phyloP scores from a whole-genome alignment of 2,113 vertebrate species.

The Struthio camelus region DNA sequence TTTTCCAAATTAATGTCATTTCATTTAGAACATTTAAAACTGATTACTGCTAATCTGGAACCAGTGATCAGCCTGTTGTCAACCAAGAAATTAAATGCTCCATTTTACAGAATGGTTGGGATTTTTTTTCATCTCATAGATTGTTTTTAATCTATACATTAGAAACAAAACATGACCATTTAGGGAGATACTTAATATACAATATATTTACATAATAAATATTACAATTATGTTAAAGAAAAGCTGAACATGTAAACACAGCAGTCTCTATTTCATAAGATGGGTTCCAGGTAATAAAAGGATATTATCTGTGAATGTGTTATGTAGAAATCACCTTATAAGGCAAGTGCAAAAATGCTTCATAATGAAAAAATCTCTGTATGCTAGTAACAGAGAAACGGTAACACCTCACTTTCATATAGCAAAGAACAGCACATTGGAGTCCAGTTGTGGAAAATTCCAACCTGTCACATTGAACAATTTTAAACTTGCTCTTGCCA shows the following conservation, averaged over 20 bases:
- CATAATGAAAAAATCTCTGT: not conserved
- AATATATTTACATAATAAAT: not conserved
- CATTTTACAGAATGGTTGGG: not conserved
- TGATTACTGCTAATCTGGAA: constrained; percentile 55
- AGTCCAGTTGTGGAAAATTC: not conserved
- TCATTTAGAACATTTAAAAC: constrained; percentile 52
- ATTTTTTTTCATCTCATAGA: not conserved
- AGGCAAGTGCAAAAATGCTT: not conserved
- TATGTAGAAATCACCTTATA: not conserved
- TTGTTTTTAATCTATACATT: not conserved
- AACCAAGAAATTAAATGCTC: constrained; percentile 42
- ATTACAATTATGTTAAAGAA: not conserved
- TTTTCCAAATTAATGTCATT: constrained; percentile 55
- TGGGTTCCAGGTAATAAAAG: not conserved
- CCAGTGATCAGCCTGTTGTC: constrained; percentile 12
- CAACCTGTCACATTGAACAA: not conserved
- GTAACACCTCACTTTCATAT: not conserved
- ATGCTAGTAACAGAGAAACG: not conserved
- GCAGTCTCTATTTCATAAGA: not conserved
- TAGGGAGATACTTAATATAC: not conserved
- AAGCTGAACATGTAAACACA: not conserved
- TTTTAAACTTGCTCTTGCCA: not conserved
- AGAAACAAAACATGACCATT: not conserved
- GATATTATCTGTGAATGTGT: not conserved
- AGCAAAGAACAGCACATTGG: not conserved